Conservation (phyloP, 2,888 invertebrate species). For the Metellina segmentata region DNA sequence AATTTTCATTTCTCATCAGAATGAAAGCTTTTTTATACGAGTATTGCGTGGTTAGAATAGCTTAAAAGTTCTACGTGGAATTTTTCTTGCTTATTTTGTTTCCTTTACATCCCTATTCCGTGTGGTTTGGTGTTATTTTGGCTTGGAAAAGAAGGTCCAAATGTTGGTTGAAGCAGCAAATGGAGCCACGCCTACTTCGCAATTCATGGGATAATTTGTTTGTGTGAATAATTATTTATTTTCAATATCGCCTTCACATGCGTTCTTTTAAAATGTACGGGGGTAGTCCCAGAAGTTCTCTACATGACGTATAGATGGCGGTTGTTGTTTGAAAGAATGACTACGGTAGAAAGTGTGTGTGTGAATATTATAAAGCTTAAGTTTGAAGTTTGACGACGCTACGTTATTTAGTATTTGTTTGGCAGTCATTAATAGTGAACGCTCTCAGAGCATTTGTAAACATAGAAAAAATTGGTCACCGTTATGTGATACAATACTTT, state of each 20-base stretch:
- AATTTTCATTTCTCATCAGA: conserved; percentile 56
- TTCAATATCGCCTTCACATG: not conserved
- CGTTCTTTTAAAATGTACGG: not conserved
- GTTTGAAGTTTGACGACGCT: too few species aligned
- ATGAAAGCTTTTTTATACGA: conserved; percentile 19
- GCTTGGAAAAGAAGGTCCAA: not conserved
- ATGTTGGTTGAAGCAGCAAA: not conserved
- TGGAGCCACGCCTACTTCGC: not conserved
- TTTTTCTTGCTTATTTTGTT: not conserved
- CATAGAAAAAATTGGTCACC: too few species aligned
- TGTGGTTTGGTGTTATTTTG: not conserved
- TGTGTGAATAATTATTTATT: not conserved
- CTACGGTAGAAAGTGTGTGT: too few species aligned
- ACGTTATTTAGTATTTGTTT: too few species aligned
- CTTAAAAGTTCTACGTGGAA: conserved; percentile 13
- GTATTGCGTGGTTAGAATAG: conserved; percentile 34
- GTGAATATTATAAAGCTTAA: too few species aligned
- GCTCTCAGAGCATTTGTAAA: too few species aligned
- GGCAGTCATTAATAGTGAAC: too few species aligned
- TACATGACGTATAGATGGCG: too few species aligned
- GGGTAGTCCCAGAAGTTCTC: too few species aligned
- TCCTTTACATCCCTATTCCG: too few species aligned
- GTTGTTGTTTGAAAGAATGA: too few species aligned
- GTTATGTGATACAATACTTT: too few species aligned
- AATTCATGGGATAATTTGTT: not conserved